Base-by-base conservation (phyloP, 2,797 vertebrate species). In the Margarornis squamiger region DNA sequence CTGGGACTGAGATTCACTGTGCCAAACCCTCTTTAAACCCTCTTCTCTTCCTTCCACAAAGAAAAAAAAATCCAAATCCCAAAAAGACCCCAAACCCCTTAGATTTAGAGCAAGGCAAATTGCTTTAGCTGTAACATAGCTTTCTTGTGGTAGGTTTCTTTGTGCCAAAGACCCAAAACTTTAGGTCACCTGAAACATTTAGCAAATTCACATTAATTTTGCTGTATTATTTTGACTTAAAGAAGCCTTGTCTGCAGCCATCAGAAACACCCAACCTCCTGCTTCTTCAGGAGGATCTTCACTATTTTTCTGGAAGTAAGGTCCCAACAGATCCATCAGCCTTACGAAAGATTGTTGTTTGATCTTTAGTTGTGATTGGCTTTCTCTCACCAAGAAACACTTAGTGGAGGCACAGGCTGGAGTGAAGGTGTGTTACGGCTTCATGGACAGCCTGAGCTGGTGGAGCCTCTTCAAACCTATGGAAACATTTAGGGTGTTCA, bases 11-110 rank as follows among this genome's bases (percentile, higher is more conserved):
- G 51, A 68, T 45, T 77, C 49, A 52, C 49, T 92, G 67, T 85
- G 96, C 95, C 94, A 95, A 92, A 78, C 49, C 73, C 84, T 58
- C 59, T 86, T 82, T 82, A 73, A 86, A 93, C 21, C n/a, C 30
- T 67, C 24, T 51, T 90, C 30, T 71, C n/a, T 85, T 93, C 58
- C 80, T 94, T 41, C 30, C 65, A 68, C 22, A 86, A 91, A 70
- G 55, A n/a, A 27, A 58, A 63, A 63, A 5, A 38, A 19, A 30
- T 45, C 21, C n/a, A 45, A 65, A 48, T 16, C 12, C 16, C 16
- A 41, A 57, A 20, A 52, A 38, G 2, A 7, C 3, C 5, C 59
- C 16, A n/a, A 80, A 29, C 2, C 2, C 6, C 11, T 32, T 41
- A 55, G 73, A 26, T 82, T 70, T 71, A 86, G 61, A 82, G 66